A percentile compares a stretch with the other conserved stretches of the same genome.
These are phyloP conservation scores for Megaceryle maxima DNA, from an alignment of 2,113 vertebrate genomes.

Conservation along the genomic window DNA sequence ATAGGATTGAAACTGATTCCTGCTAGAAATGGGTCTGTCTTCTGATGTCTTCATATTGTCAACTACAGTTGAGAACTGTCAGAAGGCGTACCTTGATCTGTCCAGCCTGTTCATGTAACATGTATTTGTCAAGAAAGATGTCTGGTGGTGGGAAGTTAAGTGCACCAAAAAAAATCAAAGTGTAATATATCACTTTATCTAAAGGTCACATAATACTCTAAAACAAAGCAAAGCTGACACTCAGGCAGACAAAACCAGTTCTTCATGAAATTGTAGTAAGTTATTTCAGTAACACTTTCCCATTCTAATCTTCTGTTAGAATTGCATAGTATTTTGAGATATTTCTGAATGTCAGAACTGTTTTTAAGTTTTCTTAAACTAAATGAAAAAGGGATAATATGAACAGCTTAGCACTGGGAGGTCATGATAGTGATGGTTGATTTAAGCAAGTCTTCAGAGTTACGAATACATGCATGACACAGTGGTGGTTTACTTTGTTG, in stretches of 20 bases:
- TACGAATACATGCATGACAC: rapidly evolving
- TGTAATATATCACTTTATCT: not conserved
- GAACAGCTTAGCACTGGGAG: not conserved
- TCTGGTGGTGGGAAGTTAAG: not conserved
- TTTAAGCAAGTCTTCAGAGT: not conserved
- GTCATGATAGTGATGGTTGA: rapidly evolving
- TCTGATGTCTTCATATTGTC: not conserved
- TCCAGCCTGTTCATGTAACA: not conserved
- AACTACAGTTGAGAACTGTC: not conserved
- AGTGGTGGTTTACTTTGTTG: not conserved
- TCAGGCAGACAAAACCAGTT: not conserved
- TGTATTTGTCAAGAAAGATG: not conserved
- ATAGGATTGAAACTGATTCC: not conserved
- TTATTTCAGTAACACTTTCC: not conserved
- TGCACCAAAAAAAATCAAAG: not conserved
- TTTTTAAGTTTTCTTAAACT: not conserved
- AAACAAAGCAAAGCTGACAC: not conserved
- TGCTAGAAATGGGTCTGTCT: not conserved
- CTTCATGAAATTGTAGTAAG: not conserved
- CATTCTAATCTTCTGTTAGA: not conserved
- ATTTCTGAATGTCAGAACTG: not conserved
- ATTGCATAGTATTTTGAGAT: not conserved
- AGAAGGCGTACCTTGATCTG: not conserved
- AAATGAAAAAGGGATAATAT: not conserved
- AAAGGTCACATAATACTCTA: not conserved